Evolutionary conservation across 2,113 vertebrate genomes (phyloP), one percentile per base, ranked within the genome.

Genomic region (Peromyscus californicus): DNA sequence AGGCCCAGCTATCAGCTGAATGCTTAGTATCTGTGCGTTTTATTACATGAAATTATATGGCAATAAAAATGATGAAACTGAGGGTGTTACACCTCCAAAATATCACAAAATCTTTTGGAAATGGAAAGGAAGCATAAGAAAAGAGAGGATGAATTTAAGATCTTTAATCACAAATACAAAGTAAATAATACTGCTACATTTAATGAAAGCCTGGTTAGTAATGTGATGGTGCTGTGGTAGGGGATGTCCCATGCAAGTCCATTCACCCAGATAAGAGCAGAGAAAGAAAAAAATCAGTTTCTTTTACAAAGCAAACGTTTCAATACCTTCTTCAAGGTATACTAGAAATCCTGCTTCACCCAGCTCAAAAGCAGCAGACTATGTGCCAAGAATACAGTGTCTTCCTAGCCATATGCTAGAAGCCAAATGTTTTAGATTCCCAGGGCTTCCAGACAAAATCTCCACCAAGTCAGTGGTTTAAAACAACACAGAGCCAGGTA

Each of bases 201-300:
- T 80, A 75, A 93, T 90, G 57, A 31, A 84, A 96, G 59, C 7
- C 67, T 33, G 69, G 63, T 93, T 33, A 70, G 74, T 91, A 79
- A 74, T 16, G 65, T 2, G 65, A 48, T 45, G n/a, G 59, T n/a
- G 84, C 31, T 5, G 42, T 9, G 45, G 16, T 54, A 45, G 31
- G n/a, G 13, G 7, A 67, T 88, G n/a, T 89, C 83, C 45, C 79
- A 70, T 90, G 63, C 51, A 90, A 39, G 76, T 42, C 45, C 45
- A 82, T 67, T 85, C 83, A 93, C 51, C 65, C 97, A 72, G 67
- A 96, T 83, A 82, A 63, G 57, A 89, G 24, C 31, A 76, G 91
- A 93, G 90, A 92, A 96, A 94, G 78, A 92, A 69, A 93, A 51
- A 94, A 96, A 84, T 75, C 59, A 94, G 24, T 96, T 72, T 95